phyloP scores from a whole-genome alignment of 1,140 invertebrate genomes.

The Lordiphosa clarofinis region DNA sequence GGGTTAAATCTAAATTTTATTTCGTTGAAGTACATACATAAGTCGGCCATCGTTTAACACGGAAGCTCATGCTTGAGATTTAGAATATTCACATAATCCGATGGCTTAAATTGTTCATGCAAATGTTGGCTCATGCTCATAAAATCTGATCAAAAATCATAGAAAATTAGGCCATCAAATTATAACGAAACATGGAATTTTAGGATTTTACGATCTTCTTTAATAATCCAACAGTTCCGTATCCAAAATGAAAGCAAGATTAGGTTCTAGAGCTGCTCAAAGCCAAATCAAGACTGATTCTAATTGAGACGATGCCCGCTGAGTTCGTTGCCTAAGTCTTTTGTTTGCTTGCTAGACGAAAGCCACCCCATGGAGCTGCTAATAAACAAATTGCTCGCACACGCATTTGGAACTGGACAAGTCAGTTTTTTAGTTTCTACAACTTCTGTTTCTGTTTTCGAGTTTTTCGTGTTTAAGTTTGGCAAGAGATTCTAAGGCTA shows the following conservation, averaged over 20 bases:
- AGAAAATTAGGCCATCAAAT: constrained; percentile 46
- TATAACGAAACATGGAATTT: constrained; percentile 32
- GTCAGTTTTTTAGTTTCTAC: constrained; percentile 20
- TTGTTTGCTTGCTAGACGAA: constrained; percentile 7
- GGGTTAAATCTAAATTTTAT: too few species aligned
- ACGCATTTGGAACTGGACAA: constrained; percentile 47
- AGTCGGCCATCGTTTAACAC: constrained; percentile 4
- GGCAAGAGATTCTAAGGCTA: constrained; percentile 61
- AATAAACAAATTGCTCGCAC: constrained; percentile 44
- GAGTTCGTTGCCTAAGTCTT: constrained; percentile 33
- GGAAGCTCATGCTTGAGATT: constrained; percentile 33
- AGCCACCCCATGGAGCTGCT: constrained; percentile 4
- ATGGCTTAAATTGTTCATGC: constrained; percentile 30
- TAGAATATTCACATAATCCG: constrained; percentile 20
- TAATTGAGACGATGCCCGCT: constrained; percentile 4
- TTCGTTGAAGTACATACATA: too few species aligned
- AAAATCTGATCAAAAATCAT: constrained; percentile 27
- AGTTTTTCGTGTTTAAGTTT: constrained; percentile 63
- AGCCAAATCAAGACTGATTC: constrained; percentile 23
- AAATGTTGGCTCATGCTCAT: constrained; percentile 5
- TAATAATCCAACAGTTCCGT: constrained; percentile 46
- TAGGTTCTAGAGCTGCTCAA: constrained; percentile 21
- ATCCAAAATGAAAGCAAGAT: constrained; percentile 11
- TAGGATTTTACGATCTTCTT: constrained; percentile 15
- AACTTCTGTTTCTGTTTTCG: constrained; percentile 30